These are phyloP conservation scores for Lasioglossum albipes DNA, from an alignment of 1,140 invertebrate species.

Conservation along the genomic window DNA sequence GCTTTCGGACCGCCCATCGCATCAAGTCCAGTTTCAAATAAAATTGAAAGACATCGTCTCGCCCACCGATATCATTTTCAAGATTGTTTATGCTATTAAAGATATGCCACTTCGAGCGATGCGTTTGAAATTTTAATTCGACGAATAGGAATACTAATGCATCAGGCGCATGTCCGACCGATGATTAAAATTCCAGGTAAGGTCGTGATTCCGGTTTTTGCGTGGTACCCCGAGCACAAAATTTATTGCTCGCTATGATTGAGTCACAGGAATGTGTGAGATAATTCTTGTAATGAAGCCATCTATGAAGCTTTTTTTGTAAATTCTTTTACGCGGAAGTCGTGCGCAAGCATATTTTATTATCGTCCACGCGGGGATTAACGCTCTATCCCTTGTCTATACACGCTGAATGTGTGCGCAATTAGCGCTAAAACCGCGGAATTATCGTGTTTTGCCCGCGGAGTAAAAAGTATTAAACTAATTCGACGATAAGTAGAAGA, in stretches of 20 bases:
- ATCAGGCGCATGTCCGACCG: too few relatives aligned
- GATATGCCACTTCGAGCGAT: background rate
- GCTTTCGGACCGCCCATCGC: too few relatives aligned
- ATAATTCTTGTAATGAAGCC: conserved; percentile 19
- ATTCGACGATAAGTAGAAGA: background rate
- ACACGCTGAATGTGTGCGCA: background rate
- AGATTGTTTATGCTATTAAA: too few relatives aligned
- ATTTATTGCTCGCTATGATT: background rate
- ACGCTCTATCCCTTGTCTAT: too few relatives aligned
- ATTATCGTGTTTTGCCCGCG: too few relatives aligned
- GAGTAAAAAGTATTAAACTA: background rate
- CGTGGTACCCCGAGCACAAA: background rate
- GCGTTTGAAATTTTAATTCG: background rate
- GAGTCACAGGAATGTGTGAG: background rate
- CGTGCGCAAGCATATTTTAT: background rate
- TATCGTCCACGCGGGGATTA: background rate
- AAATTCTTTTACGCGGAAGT: background rate
- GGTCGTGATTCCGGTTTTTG: background rate
- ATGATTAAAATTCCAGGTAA: background rate
- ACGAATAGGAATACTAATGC: too few relatives aligned
- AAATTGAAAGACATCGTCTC: too few relatives aligned
- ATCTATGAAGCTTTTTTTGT: background rate
- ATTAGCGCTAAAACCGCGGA: background rate
- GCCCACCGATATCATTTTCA: too few relatives aligned
- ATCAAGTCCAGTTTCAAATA: too few relatives aligned